These are phyloP conservation scores for Nomada ferruginata DNA, from an alignment of 2,888 invertebrate genomes.

Conservation along the genomic window DNA sequence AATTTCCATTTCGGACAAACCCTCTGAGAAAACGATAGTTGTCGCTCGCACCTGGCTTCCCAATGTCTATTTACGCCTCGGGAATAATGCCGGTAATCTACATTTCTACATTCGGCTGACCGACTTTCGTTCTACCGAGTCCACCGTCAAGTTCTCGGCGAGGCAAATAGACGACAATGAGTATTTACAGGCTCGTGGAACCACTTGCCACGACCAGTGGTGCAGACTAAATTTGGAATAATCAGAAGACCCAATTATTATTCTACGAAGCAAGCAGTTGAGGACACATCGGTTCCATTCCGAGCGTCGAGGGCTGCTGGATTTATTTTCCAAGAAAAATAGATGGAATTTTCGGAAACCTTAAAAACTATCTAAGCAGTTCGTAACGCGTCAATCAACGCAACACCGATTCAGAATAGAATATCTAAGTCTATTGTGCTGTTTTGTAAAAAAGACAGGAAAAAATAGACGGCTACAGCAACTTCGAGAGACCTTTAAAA, in stretches of 20 bases:
- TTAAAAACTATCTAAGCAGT: too few species aligned
- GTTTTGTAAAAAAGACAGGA: too few species aligned
- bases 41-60: constrained; percentile 76
- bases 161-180: constrained; percentile 45
- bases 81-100: constrained; percentile 58
- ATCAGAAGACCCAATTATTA: background rate
- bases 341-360: too few species aligned
- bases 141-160: constrained; percentile 59
- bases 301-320: too few species aligned
- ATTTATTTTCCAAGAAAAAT: too few species aligned
- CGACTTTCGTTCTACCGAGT: constrained; percentile 60
- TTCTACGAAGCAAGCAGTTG: background rate
- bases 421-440: too few species aligned
- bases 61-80: constrained; percentile 68
- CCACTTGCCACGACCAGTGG: constrained; percentile 24
- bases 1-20: constrained; percentile 64
- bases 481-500: too few species aligned
- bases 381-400: too few species aligned
- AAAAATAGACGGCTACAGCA: too few species aligned
- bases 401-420: too few species aligned
- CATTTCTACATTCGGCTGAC: constrained; percentile 54
- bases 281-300: too few species aligned
- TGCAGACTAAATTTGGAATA: background rate
- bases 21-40: constrained; percentile 66
- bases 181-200: background rate